Evolutionary conservation across 2,113 vertebrate genomes (phyloP).

Genomic region (Suricata suricatta): DNA sequence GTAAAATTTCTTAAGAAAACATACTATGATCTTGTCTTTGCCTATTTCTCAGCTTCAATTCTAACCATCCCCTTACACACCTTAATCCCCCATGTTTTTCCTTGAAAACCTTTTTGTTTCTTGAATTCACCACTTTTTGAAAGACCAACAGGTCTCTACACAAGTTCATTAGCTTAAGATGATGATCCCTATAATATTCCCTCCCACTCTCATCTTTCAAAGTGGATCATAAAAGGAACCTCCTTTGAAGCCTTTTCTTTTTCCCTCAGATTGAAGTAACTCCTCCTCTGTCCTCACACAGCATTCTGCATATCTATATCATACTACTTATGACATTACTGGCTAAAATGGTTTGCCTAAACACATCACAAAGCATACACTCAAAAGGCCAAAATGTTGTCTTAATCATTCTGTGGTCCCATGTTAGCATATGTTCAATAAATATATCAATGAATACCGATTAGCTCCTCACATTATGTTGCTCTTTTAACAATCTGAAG

Average conservation of each 20-base stretch:
- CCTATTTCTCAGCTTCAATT: neutral
- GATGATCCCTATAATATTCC: neutral
- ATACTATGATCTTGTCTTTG: neutral
- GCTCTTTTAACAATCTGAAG: constrained; percentile 40
- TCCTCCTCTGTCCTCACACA: neutral
- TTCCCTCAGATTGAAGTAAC: neutral
- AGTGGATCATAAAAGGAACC: neutral
- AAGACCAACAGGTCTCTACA: neutral
- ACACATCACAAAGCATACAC: neutral
- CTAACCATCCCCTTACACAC: neutral
- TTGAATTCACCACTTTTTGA: neutral
- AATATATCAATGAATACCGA: neutral
- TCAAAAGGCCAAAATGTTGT: neutral
- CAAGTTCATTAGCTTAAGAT: neutral
- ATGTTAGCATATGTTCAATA: neutral
- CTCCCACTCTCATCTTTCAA: neutral
- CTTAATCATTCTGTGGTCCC: neutral
- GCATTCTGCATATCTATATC: neutral
- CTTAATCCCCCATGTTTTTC: neutral
- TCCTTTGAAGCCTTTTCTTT: neutral
- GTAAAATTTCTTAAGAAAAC: constrained; percentile 9
- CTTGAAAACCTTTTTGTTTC: neutral
- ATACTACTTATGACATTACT: neutral
- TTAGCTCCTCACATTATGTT: neutral
- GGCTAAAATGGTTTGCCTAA: constrained; percentile 16